Evolutionary conservation across 2,797 vertebrate genomes (phyloP).

Genomic region (Bryconaethiops microstoma): DNA sequence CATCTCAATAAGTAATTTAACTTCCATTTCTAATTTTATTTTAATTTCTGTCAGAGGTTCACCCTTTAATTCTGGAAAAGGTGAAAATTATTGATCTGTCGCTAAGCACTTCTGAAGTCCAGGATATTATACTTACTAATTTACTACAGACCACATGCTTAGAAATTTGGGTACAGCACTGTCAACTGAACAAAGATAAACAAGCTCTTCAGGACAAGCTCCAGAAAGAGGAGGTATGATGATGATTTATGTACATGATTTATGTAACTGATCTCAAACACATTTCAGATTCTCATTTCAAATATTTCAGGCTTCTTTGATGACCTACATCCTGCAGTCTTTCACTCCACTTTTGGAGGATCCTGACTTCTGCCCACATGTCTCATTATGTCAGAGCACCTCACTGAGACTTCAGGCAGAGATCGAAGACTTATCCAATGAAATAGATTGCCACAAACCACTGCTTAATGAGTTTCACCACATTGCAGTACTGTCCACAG

Average conservation of each 20-base stretch:
- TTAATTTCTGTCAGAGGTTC: constrained; percentile 70
- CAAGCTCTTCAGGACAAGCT: constrained; percentile 69
- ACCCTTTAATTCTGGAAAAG: constrained; percentile 72
- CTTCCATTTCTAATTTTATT: neutral
- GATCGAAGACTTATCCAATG: constrained; percentile 54
- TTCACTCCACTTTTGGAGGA: constrained; percentile 62
- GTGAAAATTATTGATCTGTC: constrained; percentile 81
- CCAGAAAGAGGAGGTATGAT: constrained; percentile 72
- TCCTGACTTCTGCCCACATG: constrained; percentile 54
- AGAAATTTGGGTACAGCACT: constrained; percentile 69
- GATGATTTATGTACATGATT: neutral
- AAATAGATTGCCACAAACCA: constrained; percentile 57
- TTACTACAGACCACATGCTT: constrained; percentile 70
- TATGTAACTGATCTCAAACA: neutral
- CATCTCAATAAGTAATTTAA: neutral
- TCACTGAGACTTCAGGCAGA: constrained; percentile 61
- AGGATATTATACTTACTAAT: constrained; percentile 79
- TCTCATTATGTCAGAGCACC: constrained; percentile 56
- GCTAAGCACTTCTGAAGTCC: constrained; percentile 73
- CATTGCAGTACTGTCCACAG: constrained; percentile 65
- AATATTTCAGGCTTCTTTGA: constrained; percentile 67
- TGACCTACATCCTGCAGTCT: constrained; percentile 65
- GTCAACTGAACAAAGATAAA: constrained; percentile 65
- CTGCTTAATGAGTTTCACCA: constrained; percentile 61
- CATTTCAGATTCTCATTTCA: neutral